Conservation (phyloP, 2,797 vertebrate genomes). For the Chloroceryle amazona region DNA sequence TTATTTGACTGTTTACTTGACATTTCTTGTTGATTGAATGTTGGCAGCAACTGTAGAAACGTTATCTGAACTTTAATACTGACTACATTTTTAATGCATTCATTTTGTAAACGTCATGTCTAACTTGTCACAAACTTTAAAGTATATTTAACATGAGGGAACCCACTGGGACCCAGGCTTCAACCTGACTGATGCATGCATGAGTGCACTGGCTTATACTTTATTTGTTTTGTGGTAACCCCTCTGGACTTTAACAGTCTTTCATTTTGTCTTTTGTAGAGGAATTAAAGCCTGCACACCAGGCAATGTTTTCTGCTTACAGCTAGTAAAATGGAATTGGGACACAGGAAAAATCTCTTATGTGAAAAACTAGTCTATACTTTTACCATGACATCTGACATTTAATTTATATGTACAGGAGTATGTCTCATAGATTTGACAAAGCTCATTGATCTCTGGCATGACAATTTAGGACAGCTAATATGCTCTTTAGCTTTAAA, state of each 20-base stretch:
- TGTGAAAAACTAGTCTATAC: neutral
- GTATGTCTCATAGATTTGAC: neutral
- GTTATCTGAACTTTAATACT: neutral
- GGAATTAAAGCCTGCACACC: neutral
- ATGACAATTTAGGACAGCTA: neutral
- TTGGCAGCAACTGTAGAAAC: neutral
- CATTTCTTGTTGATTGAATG: neutral
- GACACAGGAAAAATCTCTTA: neutral
- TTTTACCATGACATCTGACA: neutral
- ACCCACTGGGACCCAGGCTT: neutral
- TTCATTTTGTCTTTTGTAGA: conserved; percentile 12
- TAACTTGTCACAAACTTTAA: conserved; percentile 10
- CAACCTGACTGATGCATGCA: neutral
- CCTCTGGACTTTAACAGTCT: neutral
- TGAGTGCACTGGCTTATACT: neutral
- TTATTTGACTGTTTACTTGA: neutral
- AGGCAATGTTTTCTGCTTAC: neutral
- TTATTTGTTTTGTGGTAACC: neutral
- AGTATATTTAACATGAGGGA: neutral
- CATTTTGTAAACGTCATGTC: neutral
- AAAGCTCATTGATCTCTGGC: neutral
- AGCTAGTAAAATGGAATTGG: neutral
- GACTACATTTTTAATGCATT: neutral
- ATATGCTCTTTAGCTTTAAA: neutral
- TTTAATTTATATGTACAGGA: neutral